Percentiles rank a stretch among this genome's conserved stretches.
Evolutionary conservation across 1,140 invertebrate species (phyloP).

Genomic region (Solenopsis fugax): DNA sequence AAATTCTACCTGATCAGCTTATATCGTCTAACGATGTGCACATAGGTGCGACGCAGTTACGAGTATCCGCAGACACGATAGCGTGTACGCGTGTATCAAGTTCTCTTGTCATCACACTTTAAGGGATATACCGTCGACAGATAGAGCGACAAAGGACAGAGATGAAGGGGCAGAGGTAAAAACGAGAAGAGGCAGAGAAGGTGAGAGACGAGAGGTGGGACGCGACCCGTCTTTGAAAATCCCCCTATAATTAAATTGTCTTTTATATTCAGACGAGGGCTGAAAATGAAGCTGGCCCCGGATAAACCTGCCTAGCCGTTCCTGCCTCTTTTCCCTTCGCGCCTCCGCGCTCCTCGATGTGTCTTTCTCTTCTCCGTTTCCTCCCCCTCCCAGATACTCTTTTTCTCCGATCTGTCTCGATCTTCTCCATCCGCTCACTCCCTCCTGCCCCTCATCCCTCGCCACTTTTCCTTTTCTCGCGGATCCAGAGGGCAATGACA

Average conservation of each 20-base stretch:
- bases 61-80: not conserved
- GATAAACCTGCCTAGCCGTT: constrained; percentile 75
- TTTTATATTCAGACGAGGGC: constrained; percentile 79
- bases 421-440: not conserved
- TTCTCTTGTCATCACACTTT: constrained; percentile 20
- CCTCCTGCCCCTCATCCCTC: not conserved
- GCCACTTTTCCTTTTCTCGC: constrained; percentile 7
- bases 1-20: constrained; percentile 53
- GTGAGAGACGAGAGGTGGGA: not conserved
- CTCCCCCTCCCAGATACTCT: not conserved
- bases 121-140: constrained; percentile 54
- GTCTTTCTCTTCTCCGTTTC: constrained; percentile 11
- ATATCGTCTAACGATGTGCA: constrained; percentile 36
- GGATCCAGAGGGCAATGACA: constrained; percentile 56
- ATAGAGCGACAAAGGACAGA: constrained; percentile 25
- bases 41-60: not conserved
- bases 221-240: constrained; percentile 74
- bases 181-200: not conserved
- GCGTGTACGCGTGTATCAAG: not conserved
- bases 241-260: constrained; percentile 83
- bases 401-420: constrained; percentile 29
- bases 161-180: constrained; percentile 25
- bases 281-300: constrained; percentile 76
- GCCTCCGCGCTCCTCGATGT: not conserved
- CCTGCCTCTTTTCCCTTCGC: constrained; percentile 9